Base-by-base conservation (phyloP, 2,888 invertebrate species). In the Sussaba pulchella region DNA sequence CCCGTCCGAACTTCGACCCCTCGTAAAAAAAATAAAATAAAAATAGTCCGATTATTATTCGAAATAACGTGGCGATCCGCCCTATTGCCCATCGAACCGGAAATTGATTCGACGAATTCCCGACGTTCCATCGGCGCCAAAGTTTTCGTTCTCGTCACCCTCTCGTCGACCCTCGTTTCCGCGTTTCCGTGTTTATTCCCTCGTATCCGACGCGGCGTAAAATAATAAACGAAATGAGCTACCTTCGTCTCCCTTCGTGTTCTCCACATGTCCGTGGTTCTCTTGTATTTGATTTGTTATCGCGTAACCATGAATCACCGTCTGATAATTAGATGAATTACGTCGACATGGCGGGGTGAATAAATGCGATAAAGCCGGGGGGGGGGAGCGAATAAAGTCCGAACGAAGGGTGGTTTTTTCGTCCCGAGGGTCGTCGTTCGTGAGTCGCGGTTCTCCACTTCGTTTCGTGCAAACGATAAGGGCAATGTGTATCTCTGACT, bases 401-500 rank as follows among this genome's bases (percentile, higher is more conserved):
- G 64, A 31, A 36, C 39, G 39, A 61, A 31, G 61, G 61, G 19
- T 21, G n/a, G 61, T 12, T 6, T 2, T n/a, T n/a, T 4, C 2
- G 12, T 47, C 69, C 41, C 69, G 69, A 54, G 54, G 43, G 69
- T 54, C 41, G 41, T 43, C n/a, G n/a, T 69, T 69, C 69, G 26
- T 54, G 41, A 41, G 2, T 43, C 52, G 54, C 24, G 14, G 9
- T 43, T 54, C 57, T 43, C 10, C 19, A 54, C 54, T 31, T 17
- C n/a, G 21, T 61, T 21, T 0, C 43, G 5, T 1, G 39, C 9
- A 26, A 6, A 43, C 57, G 70, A 57, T 70, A 57, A 70, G 41
- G n/a, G 41, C 43, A 39, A 0, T 26, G 52, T 54, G 52, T 54
- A 69, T 54, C 24, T 17, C 54, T 41, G n/a, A 10, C 39, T 14